Base-by-base conservation (phyloP, 2,888 invertebrate species). In the Macrophya annulata region DNA sequence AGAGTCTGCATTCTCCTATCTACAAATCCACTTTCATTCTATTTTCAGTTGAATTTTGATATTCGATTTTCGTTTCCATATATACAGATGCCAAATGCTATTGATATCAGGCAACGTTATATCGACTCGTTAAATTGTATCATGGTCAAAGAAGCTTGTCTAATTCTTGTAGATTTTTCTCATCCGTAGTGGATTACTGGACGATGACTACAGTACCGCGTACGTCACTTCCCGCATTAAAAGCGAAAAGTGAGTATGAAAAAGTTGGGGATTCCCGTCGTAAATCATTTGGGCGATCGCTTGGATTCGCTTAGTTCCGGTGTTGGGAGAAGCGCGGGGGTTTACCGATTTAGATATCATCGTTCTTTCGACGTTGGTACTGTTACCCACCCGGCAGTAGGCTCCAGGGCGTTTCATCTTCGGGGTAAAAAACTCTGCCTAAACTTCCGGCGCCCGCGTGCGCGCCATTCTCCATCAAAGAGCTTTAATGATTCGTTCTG, bases 401-500 rank as follows among this genome's bases (percentile, higher is more conserved):
- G 62, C 65, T 81, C 62, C 81, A 81, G 74, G 84, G 84, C 88
- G 88, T 88, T 89, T 90, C 89, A 81, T 81, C 81, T 62, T 45
- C 40, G 15, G 48, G 83, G 68, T 83, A 83, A 83, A 83, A 83
- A 83, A 83, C 51, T 83, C 90, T 89, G 85, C 90, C 89, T 91
- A 91, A 93, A 93, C 92, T 93, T 93, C 93, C 93, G 92, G 88
- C 91, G 87, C 90, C 90, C 90, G 89, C 89, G 91, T 89, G 90
- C 85, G 87, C 85, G 59, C 88, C 87, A 91, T 92, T 92, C 90
- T 91, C 87, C 88, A 62, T 88, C 86, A 85, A 85, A 88, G 86
- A 89, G 87, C 89, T 90, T 91, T 92, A 92, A 93, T 92, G 93
- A 93, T 92, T 92, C 92, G 91, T 92, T 89, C 90, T 92, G 91